A percentile compares a stretch with the other conserved stretches of the same genome.
Evolutionary conservation across 2,888 invertebrate genomes (phyloP).

Genomic region (Eledona agricola): DNA sequence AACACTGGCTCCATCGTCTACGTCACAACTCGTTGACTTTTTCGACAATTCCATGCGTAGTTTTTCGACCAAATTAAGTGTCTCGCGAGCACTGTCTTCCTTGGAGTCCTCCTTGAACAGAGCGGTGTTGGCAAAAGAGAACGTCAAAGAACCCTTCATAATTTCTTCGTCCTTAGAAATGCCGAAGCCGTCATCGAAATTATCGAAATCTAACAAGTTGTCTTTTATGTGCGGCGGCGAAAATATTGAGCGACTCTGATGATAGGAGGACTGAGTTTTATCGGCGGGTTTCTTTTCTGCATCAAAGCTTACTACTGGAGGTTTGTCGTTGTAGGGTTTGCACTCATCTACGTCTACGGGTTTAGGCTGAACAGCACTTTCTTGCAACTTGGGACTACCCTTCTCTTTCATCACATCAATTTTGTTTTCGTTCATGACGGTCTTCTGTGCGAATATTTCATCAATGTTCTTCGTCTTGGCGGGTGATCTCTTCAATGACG

Average conservation of each 20-base stretch:
- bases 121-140: constrained; percentile 72
- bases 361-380: constrained; percentile 1
- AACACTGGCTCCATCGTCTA: constrained; percentile 56
- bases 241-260: constrained; percentile 73
- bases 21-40: constrained; percentile 65
- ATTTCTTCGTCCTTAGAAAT: constrained; percentile 69
- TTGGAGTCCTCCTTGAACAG: constrained; percentile 80
- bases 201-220: constrained; percentile 69
- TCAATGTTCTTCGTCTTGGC: constrained; percentile 48
- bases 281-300: constrained; percentile 13
- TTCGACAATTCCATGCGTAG: constrained; percentile 77
- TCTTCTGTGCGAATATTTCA: constrained; percentile 49
- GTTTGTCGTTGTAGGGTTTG: constrained; percentile 2
- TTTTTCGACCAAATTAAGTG: constrained; percentile 84
- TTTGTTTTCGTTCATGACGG: constrained; percentile 49
- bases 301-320: too few relatives aligned
- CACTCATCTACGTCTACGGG: constrained; percentile 12
- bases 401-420: constrained; percentile 11
- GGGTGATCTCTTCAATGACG: constrained; percentile 35
- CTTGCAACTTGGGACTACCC: neutral
- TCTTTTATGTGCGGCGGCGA: constrained; percentile 72
- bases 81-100: constrained; percentile 85
- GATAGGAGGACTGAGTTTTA: neutral
- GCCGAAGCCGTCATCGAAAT: constrained; percentile 70
- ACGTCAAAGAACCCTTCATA: constrained; percentile 68